phyloP scores from a whole-genome alignment of 2,888 invertebrate genomes.

The Gonocerus acuteangulatus region DNA sequence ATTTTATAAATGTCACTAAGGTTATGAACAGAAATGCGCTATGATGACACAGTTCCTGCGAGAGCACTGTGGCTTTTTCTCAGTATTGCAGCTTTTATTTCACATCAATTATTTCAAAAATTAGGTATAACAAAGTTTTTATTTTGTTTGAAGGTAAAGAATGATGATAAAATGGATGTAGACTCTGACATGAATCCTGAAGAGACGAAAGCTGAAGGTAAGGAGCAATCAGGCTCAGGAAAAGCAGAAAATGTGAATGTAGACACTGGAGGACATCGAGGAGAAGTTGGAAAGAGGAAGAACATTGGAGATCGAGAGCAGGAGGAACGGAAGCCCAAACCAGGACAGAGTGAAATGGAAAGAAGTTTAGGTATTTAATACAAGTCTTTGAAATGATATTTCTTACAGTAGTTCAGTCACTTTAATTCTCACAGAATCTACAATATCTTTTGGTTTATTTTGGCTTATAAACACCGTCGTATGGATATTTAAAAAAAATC shows the following conservation, averaged over 20 bases:
- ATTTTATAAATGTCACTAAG: no score
- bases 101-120: no score
- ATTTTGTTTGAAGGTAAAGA: no score
- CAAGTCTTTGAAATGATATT: slow-evolving; percentile 4
- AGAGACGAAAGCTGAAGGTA: slow-evolving; percentile 49
- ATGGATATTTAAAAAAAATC: no score
- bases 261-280: slow-evolving; percentile 46
- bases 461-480: no score
- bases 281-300: slow-evolving; percentile 40
- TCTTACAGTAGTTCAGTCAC: neutral
- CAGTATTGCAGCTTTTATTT: no score
- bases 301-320: slow-evolving; percentile 45
- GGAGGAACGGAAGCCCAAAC: slow-evolving; percentile 57
- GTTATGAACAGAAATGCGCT: no score
- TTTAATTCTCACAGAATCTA: neutral
- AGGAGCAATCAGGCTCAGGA: slow-evolving; percentile 58
- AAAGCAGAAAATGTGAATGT: slow-evolving; percentile 53
- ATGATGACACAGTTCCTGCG: no score
- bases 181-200: slow-evolving; percentile 47
- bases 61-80: no score
- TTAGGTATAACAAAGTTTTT: no score
- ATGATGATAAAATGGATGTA: slow-evolving; percentile 3
- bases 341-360: slow-evolving; percentile 66
- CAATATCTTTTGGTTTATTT: no score
- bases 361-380: slow-evolving; percentile 58